Evolutionary conservation across 2,113 vertebrate genomes (phyloP), one percentile per base, ranked within the genome.

Genomic region (Brachyistius frenatus): DNA sequence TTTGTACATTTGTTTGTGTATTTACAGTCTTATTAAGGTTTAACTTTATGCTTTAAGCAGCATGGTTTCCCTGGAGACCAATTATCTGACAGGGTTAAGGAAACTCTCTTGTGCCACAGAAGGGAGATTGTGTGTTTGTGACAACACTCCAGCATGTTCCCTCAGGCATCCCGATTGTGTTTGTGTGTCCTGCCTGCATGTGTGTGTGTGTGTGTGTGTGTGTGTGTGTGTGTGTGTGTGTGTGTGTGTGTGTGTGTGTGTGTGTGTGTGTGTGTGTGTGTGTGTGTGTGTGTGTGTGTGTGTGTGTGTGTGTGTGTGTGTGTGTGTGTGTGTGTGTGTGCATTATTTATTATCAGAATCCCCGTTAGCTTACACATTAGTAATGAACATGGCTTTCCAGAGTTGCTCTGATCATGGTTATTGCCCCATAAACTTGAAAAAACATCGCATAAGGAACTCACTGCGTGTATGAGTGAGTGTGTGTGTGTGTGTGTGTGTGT

Each of bases 51-150:
- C 88, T 88, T 84, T 68, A 87, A 91, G 89, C 88, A 81, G 50
- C 60, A 78, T 46, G 37, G 57, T 73, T 56, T 84, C 92, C 76
- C 83, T 50, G 16, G 91, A 92, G 92, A 91, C 93, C 90, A 94
- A 93, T 93, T 93, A 93, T 92, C 75, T 82, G 86, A 86, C 89
- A 89, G 86, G 86, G 87, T 89, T 83, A 89, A 87, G 80, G 84
- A 88, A 91, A 78, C 80, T 76, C 83, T 85, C 79, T 72, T 50
- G 75, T 86, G 79, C 79, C 68, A 80, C 70, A 53, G 55, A 83
- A 72, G 60, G 66, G 76, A 87, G 81, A 86, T 63, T 85, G 90
- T 72, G 65, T 62, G 76, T 74, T 82, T 87, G 75, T 88, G 87
- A 91, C 91, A 90, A 86, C 62, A 76, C 87, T 88, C 73, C 76